A percentile compares a stretch with the other conserved stretches of the same genome.
These are phyloP conservation scores for Epizoanthus illoricatus DNA, from an alignment of 92 coral and sea anemone species.

Conservation along the genomic window DNA sequence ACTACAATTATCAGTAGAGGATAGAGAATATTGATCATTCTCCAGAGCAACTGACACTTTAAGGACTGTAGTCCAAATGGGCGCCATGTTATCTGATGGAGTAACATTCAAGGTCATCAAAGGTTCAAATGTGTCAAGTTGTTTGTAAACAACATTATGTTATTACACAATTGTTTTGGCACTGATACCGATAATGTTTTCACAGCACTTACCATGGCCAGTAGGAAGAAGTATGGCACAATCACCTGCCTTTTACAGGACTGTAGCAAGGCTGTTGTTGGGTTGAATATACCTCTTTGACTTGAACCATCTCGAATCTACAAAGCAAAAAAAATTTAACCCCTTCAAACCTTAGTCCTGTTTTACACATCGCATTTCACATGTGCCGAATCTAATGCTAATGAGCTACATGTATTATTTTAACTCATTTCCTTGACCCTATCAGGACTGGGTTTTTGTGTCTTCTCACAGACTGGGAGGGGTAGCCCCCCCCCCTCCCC, in stretches of 20 bases:
- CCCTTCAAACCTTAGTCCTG: neutral
- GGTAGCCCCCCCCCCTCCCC: no score
- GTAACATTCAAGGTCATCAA: neutral
- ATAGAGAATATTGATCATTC: conserved; percentile 63
- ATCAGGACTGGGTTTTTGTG: no score
- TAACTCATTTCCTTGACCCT: no score
- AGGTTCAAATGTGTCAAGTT: no score
- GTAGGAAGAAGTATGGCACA: conserved; percentile 29
- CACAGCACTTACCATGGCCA: conserved; percentile 22
- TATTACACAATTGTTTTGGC: no score
- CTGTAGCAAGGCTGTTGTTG: conserved; percentile 35
- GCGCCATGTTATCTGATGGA: conserved; percentile 90
- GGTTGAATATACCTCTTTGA: conserved; percentile 30
- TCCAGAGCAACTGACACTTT: conserved; percentile 48
- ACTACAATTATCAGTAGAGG: conserved; percentile 71
- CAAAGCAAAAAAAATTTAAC: neutral
- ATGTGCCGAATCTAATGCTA: neutral
- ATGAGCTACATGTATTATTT: neutral
- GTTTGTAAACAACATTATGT: no score
- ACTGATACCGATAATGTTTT: no score
- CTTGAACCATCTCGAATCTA: conserved; percentile 38
- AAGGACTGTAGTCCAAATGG: conserved; percentile 80
- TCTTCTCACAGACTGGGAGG: no score
- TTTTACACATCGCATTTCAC: neutral
- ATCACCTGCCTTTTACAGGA: conserved; percentile 40